A percentile compares a stretch with the other conserved stretches of the same genome.
These are phyloP conservation scores for Melanotaenia boesemani DNA, from an alignment of 2,797 vertebrate species.

Conservation along the genomic window DNA sequence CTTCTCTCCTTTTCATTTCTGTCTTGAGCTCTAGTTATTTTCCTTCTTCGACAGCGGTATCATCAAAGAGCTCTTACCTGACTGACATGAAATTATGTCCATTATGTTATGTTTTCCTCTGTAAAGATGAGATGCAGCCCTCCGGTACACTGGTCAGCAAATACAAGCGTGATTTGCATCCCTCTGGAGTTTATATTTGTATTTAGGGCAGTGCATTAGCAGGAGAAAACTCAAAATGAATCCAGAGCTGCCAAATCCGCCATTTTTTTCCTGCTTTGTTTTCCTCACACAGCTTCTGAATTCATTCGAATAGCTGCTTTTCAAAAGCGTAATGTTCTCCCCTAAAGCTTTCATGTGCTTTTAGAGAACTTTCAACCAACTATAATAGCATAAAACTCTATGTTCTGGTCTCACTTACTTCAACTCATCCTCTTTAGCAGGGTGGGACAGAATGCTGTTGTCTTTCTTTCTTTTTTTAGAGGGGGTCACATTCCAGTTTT, in stretches of 20 bases:
- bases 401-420: not conserved
- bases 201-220: slow-evolving; percentile 1
- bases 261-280: slow-evolving; percentile 1
- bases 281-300: not conserved
- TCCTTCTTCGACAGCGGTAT: not conserved
- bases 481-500: not conserved
- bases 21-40: not conserved
- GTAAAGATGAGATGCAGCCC: not conserved
- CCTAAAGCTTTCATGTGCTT: slow-evolving; percentile 24
- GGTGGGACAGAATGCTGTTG: not conserved
- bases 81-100: not conserved
- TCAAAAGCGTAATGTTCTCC: not conserved
- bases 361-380: slow-evolving; percentile 3
- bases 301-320: not conserved
- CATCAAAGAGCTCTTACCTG: not conserved
- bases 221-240: not conserved
- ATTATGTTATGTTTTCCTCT: not conserved
- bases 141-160: not conserved
- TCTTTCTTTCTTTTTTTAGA: not conserved
- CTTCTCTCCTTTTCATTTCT: not conserved
- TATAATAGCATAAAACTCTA: slow-evolving; percentile 4
- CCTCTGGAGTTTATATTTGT: slow-evolving; percentile 7
- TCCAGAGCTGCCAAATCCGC: not conserved
- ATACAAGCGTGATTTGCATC: not conserved
- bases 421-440: slow-evolving; percentile 7